Conservation (phyloP, 1,140 invertebrate species). For the Pseudomyrmex flavicornis region DNA sequence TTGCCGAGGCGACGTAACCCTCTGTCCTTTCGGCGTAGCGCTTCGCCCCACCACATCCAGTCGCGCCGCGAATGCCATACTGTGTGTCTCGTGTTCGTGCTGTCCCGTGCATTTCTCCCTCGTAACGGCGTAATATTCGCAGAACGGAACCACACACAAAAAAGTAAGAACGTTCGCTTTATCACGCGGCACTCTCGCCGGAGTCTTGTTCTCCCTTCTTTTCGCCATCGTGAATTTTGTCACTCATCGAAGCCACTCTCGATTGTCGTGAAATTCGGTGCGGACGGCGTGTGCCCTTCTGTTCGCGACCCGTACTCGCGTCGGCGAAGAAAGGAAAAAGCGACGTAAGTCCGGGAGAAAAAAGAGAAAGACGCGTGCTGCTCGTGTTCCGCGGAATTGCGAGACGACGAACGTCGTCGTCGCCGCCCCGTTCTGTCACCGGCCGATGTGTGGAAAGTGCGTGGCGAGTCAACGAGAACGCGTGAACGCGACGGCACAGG, state of each 20-base stretch:
- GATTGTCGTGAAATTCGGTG: conserved; percentile 29
- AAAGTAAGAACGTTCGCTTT: not conserved
- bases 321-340: conserved; percentile 17
- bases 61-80: conserved; percentile 79
- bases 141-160: conserved; percentile 1
- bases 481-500: conserved; percentile 12
- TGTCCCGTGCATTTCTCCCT: conserved; percentile 50
- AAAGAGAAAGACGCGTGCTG: conserved; percentile 26
- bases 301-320: conserved; percentile 35
- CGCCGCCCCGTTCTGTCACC: not conserved
- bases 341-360: conserved; percentile 24
- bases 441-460: conserved; percentile 48
- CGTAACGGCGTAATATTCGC: conserved; percentile 30
- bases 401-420: conserved; percentile 15
- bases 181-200: not conserved
- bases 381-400: not conserved
- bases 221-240: not conserved
- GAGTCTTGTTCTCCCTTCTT: not conserved
- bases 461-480: not conserved
- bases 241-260: not conserved
- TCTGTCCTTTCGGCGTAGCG: conserved; percentile 73
- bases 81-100: conserved; percentile 71
- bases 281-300: conserved; percentile 5
- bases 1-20: conserved; percentile 76
- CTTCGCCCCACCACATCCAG: conserved; percentile 78